phyloP scores from a whole-genome alignment of 2,797 vertebrate species.

The Agapornis canus region DNA sequence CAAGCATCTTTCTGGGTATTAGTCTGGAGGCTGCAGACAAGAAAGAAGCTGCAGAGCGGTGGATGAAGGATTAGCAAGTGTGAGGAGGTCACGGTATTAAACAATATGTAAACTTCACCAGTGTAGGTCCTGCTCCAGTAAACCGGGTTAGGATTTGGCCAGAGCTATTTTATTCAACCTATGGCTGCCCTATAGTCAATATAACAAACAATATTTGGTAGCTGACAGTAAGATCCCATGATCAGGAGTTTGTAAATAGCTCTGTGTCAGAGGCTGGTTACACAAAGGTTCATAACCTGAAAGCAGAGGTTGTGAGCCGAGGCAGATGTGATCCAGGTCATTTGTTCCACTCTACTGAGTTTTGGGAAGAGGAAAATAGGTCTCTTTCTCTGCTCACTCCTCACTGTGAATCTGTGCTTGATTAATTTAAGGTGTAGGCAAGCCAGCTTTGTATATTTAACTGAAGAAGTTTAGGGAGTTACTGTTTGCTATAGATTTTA shows the following conservation, averaged over 20 bases:
- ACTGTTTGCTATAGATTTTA: not conserved
- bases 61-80: slow-evolving; percentile 39
- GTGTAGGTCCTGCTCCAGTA: not conserved
- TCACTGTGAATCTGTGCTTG: not conserved
- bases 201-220: not conserved
- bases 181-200: not conserved
- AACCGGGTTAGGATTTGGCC: not conserved
- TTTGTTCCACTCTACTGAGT: not conserved
- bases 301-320: not conserved
- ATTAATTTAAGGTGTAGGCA: not conserved
- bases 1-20: slow-evolving; percentile 65
- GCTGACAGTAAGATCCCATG: not conserved
- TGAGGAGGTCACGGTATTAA: not conserved
- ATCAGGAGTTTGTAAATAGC: not conserved
- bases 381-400: not conserved
- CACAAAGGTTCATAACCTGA: not conserved
- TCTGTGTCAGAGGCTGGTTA: not conserved
- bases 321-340: not conserved
- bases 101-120: not conserved
- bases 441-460: not conserved
- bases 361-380: not conserved
- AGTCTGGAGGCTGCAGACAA: slow-evolving; percentile 38
- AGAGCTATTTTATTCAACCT: not conserved
- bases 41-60: slow-evolving; percentile 17
- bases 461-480: not conserved